Evolutionary conservation across 1,140 invertebrate species (phyloP), one percentile per base, ranked within the genome.

Genomic region (Caenorhabditis elegans): DNA sequence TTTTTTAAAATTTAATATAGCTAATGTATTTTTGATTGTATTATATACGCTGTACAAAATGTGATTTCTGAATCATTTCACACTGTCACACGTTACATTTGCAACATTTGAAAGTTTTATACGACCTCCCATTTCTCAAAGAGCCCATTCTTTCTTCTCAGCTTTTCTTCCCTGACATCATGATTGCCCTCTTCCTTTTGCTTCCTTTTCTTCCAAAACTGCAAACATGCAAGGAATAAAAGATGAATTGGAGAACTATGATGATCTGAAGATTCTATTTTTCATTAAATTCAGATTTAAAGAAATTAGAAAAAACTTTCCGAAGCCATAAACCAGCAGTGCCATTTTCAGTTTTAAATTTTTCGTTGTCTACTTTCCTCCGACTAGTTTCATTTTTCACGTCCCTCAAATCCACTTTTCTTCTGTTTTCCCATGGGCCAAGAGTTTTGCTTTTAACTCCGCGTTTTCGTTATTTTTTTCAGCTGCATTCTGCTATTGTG

Each of bases 401-500:
- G n/a, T n/a, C n/a, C n/a, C n/a, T n/a, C n/a, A 34, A 60, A 6
- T 11, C 26, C 1, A 5, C 28, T 15, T 15, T 17, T 60, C 6
- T 55, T 8, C 11, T 34, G 53, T 60, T 70, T 70, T 70, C 60
- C 60, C 60, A 15, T 22, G 60, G 60, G 60, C n/a, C 55, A 34
- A 36, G 28, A 60, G 55, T 60, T 60, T 28, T 26, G 28, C 15
- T n/a, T 43, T 39, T 70, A n/a, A 39, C 34, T 36, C 31, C 34
- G 5, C 39, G 31, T 70, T 70, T 70, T 22, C 28, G 22, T 70
- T n/a, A n/a, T n/a, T 26, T 34, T 70, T 60, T 70, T 39, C 60
- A 70, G 34, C 60, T 70, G 60, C 34, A 22, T 70, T 39, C n/a
- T 34, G 28, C 60, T 39, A 70, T 70, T 70, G 60, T 70, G 60